Evolutionary conservation across 2,888 invertebrate genomes (phyloP).

Genomic region (Sinotaia quadrata): DNA sequence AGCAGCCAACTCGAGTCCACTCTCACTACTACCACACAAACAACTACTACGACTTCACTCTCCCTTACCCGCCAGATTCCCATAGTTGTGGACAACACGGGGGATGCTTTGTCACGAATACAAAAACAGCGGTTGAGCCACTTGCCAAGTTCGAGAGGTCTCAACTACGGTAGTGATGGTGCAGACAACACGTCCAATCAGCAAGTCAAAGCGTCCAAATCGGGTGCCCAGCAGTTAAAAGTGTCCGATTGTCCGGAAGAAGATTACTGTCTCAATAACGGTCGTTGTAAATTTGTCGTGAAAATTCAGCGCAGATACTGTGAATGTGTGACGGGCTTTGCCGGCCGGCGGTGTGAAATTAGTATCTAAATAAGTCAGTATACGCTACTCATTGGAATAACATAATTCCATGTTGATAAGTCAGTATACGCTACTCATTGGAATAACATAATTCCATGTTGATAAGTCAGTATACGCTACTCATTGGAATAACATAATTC

Average conservation of each 20-base stretch:
- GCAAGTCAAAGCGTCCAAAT: not conserved
- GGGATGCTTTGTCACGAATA: not conserved
- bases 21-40: not conserved
- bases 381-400: too few relatives aligned
- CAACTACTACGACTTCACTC: not conserved
- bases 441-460: too few relatives aligned
- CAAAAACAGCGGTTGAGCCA: constrained; percentile 9
- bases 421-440: too few relatives aligned
- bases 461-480: too few relatives aligned
- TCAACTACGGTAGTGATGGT: constrained; percentile 2
- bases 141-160: not conserved
- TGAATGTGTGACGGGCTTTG: constrained; percentile 12
- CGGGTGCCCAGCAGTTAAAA: constrained; percentile 13
- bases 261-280: constrained; percentile 15
- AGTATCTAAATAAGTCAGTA: too few relatives aligned
- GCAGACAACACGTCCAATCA: not conserved
- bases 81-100: not conserved
- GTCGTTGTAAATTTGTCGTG: constrained; percentile 17
- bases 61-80: not conserved
- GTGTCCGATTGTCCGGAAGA: constrained; percentile 14
- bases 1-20: not conserved
- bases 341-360: constrained; percentile 13
- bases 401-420: too few relatives aligned
- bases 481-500: too few relatives aligned
- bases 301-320: constrained; percentile 17